Evolutionary conservation across 2,888 invertebrate species (phyloP), one percentile per base, ranked within the genome.

Genomic region (Platerodrilus igneus): DNA sequence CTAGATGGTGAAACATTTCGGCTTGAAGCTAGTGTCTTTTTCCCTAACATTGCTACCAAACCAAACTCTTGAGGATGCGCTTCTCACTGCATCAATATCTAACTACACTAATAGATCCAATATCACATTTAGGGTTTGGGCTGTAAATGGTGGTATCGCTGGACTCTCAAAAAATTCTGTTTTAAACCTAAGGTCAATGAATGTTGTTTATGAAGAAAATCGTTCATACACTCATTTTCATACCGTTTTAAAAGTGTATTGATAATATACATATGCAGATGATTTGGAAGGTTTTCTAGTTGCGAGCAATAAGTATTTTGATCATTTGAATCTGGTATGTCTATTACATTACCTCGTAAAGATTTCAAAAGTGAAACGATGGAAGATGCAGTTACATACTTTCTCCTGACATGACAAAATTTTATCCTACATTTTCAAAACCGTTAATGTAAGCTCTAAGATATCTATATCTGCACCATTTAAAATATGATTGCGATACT

Each of bases 261-360:
- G 5, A 27, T 27, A 11, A 27, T n/a, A n/a, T 6, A 4, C 27
- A 27, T 27, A 27, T 27, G 27, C 13, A 27, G 13, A 27, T 27
- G 27, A 27, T 13, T 27, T 8, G 27, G 27, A 11, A 27, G 4
- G 8, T 6, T 9, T 13, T 27, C 27, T 11, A 27, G 4, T 27
- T 11, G 13, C 11, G 27, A 27, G 13, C 27, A 27, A 13, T 11
- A 27, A 5, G 27, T 27, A 14, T 11, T 6, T n/a, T n/a, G n/a
- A n/a, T 27, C 27, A 9, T 8, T 6, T 5, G 27, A 11, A 22
- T 22, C 22, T 4, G 27, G 27, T 3, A 7, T 11, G 3, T 27
- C 27, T 13, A n/a, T 13, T 13, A 27, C 14, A 27, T 27, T 27
- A 11, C n/a, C 27, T 27, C 13, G 3, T 27, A 27, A 27, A 27